A percentile compares a stretch with the other conserved stretches of the same genome.
Evolutionary conservation across 2,113 vertebrate genomes (phyloP).

Genomic region (Oreochromis aureus): DNA sequence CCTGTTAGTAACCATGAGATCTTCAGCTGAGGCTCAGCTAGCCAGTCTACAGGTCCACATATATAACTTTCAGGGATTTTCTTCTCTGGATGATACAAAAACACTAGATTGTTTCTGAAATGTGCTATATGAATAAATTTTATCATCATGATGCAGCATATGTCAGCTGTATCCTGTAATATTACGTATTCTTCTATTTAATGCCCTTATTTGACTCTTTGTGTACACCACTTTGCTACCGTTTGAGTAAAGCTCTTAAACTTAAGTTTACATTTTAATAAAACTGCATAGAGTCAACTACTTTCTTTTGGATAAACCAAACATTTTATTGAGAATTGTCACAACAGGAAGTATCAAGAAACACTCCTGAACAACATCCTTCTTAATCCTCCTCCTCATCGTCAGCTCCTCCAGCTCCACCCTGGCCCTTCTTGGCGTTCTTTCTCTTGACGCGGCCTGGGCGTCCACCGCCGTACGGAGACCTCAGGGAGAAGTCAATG

Average conservation of each 20-base stretch:
- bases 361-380: not conserved
- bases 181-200: not conserved
- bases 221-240: not conserved
- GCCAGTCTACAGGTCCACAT: not conserved
- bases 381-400: conserved; percentile 89
- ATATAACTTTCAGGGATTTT: not conserved
- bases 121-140: not conserved
- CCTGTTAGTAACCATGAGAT: not conserved
- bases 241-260: not conserved
- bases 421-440: conserved; percentile 93
- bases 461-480: conserved; percentile 86
- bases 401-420: conserved; percentile 80
- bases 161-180: not conserved
- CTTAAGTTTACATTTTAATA: not conserved
- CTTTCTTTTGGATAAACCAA: conserved; percentile 7
- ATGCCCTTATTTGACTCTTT: not conserved
- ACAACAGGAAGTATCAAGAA: conserved; percentile 1
- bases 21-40: not conserved
- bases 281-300: not conserved
- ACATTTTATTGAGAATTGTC: conserved; percentile 64
- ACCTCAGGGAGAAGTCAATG: conserved; percentile 91
- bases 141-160: not conserved
- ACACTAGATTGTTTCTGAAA: not conserved
- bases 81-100: not conserved
- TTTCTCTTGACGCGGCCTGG: conserved; percentile 91